Base-by-base conservation (phyloP, 2,113 vertebrate genomes). In the Steatornis caripensis region DNA sequence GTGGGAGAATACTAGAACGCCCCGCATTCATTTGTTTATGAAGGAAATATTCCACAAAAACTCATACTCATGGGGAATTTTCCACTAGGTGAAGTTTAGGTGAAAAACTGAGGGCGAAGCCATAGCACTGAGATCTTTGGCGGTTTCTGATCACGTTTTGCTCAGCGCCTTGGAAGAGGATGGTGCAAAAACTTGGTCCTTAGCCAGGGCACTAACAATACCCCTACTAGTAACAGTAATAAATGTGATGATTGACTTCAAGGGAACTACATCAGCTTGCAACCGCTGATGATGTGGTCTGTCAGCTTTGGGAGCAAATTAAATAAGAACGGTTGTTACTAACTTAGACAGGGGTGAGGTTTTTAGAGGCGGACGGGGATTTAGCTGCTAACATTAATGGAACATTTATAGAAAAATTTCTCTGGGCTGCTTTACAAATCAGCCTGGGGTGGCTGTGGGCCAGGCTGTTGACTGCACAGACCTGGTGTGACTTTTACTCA, bases 361-460 rank as follows among this genome's bases (percentile, higher is more conserved):
- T 71, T 97, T 89, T 89, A 95, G 23, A 51, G 76, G 51, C 88
- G 64, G 30, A 27, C 39, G 66, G 92, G 79, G 84, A 86, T 87
- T 93, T 91, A 64, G 65, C 65, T 84, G 76, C 76, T 94, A 84
- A 82, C 75, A 46, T 70, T 89, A 76, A 84, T 68, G 76, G 90
- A 77, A 70, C 55, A 71, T 76, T 90, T 83, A 64, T 7, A 26
- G 72, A 81, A 46, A 53, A 89, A 54, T 64, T 41, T 84, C 93
- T 78, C 79, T 48, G 85, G 72, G 64, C 85, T 84, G 70, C 88
- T 95, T 83, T 84, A 54, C 15, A 92, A 90, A 62, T 17, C 72
- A 78, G 71, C 75, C 39, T 10, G 1, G 27, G 49, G 64, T 92
- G 90, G 90, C 96, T 66, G 61, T 15, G 14, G 78, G 61, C 82